Percentiles rank a stretch among this genome's conserved stretches.
Evolutionary conservation across 2,888 invertebrate species (phyloP).

Genomic region (Ophion ellenae): DNA sequence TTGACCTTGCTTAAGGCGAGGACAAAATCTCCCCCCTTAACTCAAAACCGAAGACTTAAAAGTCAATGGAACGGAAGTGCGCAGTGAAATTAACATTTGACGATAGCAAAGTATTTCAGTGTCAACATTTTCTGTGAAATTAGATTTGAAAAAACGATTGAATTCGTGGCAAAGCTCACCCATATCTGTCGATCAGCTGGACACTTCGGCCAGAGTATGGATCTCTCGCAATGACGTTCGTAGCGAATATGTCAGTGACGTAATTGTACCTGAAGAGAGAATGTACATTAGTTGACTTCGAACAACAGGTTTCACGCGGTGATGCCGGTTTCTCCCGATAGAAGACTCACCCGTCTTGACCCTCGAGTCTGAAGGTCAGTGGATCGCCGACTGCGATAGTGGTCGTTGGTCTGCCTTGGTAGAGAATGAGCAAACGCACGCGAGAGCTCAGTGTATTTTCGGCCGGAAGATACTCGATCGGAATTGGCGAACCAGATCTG

Average conservation of each 20-base stretch:
- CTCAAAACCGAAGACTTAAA: not conserved
- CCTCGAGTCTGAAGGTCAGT: slow-evolving; percentile 93
- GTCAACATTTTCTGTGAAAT: not conserved
- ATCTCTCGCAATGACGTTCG: slow-evolving; percentile 96
- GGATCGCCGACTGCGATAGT: slow-evolving; percentile 97
- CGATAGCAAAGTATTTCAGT: not conserved
- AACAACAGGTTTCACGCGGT: not conserved
- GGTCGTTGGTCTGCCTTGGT: slow-evolving; percentile 95
- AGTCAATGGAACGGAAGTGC: not conserved
- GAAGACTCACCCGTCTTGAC: slow-evolving; percentile 89
- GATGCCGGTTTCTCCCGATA: not conserved
- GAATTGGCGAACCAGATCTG: slow-evolving; percentile 96
- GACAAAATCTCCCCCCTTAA: too few relatives aligned
- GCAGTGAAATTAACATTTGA: not conserved
- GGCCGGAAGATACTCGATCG: slow-evolving; percentile 95
- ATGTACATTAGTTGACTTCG: not conserved
- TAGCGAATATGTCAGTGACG: slow-evolving; percentile 95
- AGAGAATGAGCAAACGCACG: slow-evolving; percentile 93
- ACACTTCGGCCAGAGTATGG: slow-evolving; percentile 96
- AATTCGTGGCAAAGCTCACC: slow-evolving; percentile 85
- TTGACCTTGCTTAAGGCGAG: too few relatives aligned
- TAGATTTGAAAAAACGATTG: not conserved
- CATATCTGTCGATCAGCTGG: slow-evolving; percentile 94
- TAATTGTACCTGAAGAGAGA: slow-evolving; percentile 87
- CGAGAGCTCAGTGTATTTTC: slow-evolving; percentile 96